Percentiles rank a stretch among this genome's conserved stretches.
phyloP scores from a whole-genome alignment of 2,113 vertebrate genomes.

The Megaptera novaeangliae region DNA sequence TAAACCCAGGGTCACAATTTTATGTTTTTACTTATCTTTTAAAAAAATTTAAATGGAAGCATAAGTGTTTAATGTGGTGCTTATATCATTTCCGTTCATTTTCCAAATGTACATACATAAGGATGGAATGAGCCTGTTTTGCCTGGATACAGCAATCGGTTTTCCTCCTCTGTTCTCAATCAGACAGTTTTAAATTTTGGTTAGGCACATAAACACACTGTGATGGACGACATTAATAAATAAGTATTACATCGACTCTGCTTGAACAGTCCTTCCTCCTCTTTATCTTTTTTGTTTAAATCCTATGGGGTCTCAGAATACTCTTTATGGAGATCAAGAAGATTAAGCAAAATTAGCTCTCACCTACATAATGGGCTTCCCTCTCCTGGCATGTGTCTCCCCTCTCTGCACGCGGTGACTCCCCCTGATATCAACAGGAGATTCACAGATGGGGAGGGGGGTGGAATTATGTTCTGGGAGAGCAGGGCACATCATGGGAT shows the following conservation, averaged over 20 bases:
- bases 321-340: slow-evolving; percentile 76
- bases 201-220: slow-evolving; percentile 52
- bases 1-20: slow-evolving; percentile 1
- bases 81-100: slow-evolving; percentile 28
- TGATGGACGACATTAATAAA: slow-evolving; percentile 75
- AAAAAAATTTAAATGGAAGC: slow-evolving; percentile 17
- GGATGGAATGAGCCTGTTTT: background rate
- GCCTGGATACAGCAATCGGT: background rate
- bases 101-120: background rate
- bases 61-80: background rate
- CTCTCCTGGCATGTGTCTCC: slow-evolving; percentile 54
- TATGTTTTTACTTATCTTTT: slow-evolving; percentile 18
- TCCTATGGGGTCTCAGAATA: slow-evolving; percentile 65
- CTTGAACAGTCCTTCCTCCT: slow-evolving; percentile 61
- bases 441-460: slow-evolving; percentile 43
- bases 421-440: slow-evolving; percentile 68
- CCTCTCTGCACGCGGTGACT: slow-evolving; percentile 52
- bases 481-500: background rate
- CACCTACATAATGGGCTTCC: slow-evolving; percentile 65
- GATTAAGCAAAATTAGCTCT: slow-evolving; percentile 76
- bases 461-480: slow-evolving; percentile 8
- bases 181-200: slow-evolving; percentile 70
- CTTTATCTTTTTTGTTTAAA: slow-evolving; percentile 75
- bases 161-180: slow-evolving; percentile 44
- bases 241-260: slow-evolving; percentile 63